phyloP scores from a whole-genome alignment of 2,113 vertebrate species.

The Paradisaea rubra region DNA sequence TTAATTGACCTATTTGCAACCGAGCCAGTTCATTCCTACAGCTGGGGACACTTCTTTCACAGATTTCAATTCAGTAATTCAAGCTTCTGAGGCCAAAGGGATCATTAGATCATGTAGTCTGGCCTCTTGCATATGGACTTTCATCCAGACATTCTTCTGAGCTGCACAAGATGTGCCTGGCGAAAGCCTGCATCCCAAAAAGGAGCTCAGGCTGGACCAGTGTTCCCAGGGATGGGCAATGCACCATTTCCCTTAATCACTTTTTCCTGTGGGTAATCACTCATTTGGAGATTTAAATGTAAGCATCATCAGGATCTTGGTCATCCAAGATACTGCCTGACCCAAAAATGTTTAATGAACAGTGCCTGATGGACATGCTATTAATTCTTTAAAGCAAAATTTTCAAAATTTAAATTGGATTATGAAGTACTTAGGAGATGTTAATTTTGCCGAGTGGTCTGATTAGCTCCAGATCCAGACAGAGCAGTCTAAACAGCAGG shows the following conservation, averaged over 20 bases:
- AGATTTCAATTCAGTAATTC: not conserved
- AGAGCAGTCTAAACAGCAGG: not conserved
- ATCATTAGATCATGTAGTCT: not conserved
- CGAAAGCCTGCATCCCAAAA: not conserved
- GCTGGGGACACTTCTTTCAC: not conserved
- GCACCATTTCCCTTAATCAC: not conserved
- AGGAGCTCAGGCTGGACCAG: not conserved
- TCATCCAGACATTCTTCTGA: not conserved
- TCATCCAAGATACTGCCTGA: not conserved
- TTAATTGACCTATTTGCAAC: slow-evolving; percentile 1
- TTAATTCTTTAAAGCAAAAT: not conserved
- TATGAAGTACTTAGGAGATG: not conserved
- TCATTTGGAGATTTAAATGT: not conserved
- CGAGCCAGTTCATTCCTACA: not conserved
- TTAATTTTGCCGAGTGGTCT: not conserved
- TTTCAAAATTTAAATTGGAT: not conserved
- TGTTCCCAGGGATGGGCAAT: not conserved
- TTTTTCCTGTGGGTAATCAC: not conserved
- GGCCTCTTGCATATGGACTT: not conserved
- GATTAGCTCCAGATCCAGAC: slow-evolving; percentile 18
- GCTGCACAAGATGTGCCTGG: not conserved
- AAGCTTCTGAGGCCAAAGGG: not conserved
- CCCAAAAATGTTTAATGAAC: not conserved
- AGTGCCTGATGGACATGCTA: not conserved
- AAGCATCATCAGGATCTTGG: not conserved